These are phyloP conservation scores for Pocillopora grandis DNA, from an alignment of 92 coral and sea anemone genomes.

Conservation along the genomic window DNA sequence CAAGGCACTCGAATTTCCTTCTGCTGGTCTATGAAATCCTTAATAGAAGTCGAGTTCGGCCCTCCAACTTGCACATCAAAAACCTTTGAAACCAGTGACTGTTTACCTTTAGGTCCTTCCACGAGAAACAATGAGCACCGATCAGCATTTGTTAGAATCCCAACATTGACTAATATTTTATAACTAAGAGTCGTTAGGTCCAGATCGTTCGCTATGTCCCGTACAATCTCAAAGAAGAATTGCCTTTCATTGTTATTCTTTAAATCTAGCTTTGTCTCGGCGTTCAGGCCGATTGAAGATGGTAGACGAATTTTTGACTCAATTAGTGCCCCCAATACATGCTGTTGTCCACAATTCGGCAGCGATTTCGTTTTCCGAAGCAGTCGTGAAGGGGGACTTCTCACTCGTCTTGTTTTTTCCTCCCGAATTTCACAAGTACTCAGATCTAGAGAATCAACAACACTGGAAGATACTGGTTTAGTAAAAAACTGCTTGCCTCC, in stretches of 20 bases:
- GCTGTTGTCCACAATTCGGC: conserved; percentile 92
- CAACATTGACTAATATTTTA: conserved; percentile 98
- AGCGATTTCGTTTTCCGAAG: conserved; percentile 90
- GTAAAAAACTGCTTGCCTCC: conserved; percentile 57
- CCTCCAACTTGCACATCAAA: conserved; percentile 95
- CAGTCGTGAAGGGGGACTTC: conserved; percentile 82
- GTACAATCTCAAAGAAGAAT: conserved; percentile 97
- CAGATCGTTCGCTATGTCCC: conserved; percentile 97
- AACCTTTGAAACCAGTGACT: conserved; percentile 96
- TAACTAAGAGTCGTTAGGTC: conserved; percentile 94
- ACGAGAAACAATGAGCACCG: conserved; percentile 97
- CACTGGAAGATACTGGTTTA: conserved; percentile 73
- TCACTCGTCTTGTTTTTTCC: conserved; percentile 69
- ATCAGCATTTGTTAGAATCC: conserved; percentile 98
- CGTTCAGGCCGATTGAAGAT: conserved; percentile 79
- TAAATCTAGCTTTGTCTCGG: conserved; percentile 87
- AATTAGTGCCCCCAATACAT: conserved; percentile 90
- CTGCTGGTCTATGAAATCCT: conserved; percentile 83
- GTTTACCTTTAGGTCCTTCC: conserved; percentile 94
- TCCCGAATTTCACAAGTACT: conserved; percentile 78
- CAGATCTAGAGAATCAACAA: conserved; percentile 84
- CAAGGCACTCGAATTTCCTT: conserved; percentile 93
- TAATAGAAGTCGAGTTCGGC: conserved; percentile 64
- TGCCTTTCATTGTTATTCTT: conserved; percentile 94
- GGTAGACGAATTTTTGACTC: conserved; percentile 98